Conservation (phyloP, 1,140 invertebrate genomes). For the Bicyclus anynana region DNA sequence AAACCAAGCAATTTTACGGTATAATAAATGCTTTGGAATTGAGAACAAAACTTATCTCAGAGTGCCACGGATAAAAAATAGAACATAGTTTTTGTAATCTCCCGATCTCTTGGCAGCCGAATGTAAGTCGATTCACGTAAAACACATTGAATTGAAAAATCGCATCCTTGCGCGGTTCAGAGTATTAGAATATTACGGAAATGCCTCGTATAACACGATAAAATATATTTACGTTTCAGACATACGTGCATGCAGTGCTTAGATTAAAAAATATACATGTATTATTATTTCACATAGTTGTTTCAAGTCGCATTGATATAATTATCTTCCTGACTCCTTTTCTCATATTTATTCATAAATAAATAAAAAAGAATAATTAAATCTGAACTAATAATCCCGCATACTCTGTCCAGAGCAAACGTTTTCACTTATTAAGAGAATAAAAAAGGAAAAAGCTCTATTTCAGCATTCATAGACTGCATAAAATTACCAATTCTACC, state of each 20-base stretch:
- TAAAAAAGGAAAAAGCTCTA: conserved; percentile 26
- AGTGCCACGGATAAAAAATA: conserved; percentile 12
- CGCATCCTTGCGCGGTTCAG: conserved; percentile 20
- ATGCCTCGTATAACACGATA: conserved; percentile 14
- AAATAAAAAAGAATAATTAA: too few species aligned
- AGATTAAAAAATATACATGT: not conserved
- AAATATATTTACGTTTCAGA: conserved; percentile 9
- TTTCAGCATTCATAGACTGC: conserved; percentile 22
- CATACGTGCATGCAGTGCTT: not conserved
- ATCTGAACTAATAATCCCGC: too few species aligned
- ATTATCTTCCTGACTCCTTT: too few species aligned
- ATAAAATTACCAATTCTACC: conserved; percentile 25
- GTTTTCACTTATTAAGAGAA: conserved; percentile 27
- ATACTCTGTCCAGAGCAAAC: too few species aligned
- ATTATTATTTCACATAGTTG: not conserved
- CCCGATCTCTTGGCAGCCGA: conserved; percentile 20
- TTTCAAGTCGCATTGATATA: not conserved
- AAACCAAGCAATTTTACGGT: too few species aligned
- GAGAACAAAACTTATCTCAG: not conserved
- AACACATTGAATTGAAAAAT: conserved; percentile 31
- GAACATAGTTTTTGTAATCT: conserved; percentile 17
- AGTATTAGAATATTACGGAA: conserved; percentile 25
- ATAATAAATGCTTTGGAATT: not conserved
- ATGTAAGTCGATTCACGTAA: conserved; percentile 27
- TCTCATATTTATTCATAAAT: too few species aligned